Percentiles rank a stretch among this genome's conserved stretches.
Evolutionary conservation across 2,113 vertebrate genomes (phyloP).

Genomic region (Phylloscopus trochilus): DNA sequence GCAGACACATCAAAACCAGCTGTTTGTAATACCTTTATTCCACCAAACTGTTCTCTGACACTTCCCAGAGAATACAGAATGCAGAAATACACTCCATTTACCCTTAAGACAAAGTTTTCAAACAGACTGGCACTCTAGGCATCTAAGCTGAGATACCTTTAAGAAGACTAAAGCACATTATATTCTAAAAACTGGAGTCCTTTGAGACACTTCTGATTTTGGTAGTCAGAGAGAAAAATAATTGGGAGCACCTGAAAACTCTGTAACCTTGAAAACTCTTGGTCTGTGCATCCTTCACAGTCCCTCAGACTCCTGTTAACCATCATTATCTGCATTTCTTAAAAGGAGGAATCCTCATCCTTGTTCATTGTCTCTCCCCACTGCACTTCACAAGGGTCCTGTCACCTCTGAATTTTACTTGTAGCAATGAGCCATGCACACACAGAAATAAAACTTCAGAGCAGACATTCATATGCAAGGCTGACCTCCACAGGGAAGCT

Average conservation of each 20-base stretch:
- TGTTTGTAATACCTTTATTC: not conserved
- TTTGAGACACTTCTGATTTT: not conserved
- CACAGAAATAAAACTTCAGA: slow-evolving; percentile 11
- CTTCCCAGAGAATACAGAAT: not conserved
- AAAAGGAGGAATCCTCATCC: not conserved
- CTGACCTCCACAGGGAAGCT: not conserved
- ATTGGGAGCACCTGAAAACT: slow-evolving; percentile 3
- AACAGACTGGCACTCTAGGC: not conserved
- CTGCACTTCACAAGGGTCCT: not conserved
- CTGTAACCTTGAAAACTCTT: not conserved
- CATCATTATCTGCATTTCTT: slow-evolving; percentile 36
- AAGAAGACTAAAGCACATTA: not conserved
- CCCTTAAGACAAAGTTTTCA: not conserved
- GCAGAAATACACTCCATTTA: not conserved
- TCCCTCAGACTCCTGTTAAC: not conserved
- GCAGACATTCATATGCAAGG: not conserved
- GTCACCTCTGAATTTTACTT: not conserved
- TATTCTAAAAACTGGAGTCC: not conserved
- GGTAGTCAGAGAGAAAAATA: slow-evolving; percentile 3
- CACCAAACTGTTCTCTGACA: not conserved
- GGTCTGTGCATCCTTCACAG: not conserved
- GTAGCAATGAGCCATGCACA: not conserved
- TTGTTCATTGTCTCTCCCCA: not conserved
- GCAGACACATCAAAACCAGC: not conserved
- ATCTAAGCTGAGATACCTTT: not conserved